Conservation (phyloP, 2,113 vertebrate species). For the Sakesphorus luctuosus region DNA sequence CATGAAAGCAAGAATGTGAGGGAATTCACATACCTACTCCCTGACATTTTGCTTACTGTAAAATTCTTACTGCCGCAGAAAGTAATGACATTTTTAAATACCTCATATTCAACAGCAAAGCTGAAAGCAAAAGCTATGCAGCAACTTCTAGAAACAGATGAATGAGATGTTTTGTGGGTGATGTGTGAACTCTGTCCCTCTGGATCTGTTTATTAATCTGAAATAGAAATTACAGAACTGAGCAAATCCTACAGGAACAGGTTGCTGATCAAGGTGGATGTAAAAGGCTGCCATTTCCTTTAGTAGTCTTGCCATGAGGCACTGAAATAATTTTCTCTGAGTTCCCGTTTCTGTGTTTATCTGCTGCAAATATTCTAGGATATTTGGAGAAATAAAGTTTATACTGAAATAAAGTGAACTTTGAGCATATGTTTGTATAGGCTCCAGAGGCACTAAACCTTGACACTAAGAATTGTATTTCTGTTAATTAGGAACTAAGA, state of each 20-base stretch:
- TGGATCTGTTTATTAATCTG: not conserved
- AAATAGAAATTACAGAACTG: slow-evolving; percentile 6
- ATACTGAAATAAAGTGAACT: not conserved
- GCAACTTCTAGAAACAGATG: slow-evolving; percentile 4
- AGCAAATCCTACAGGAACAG: not conserved
- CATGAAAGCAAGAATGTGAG: not conserved
- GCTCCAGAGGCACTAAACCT: not conserved
- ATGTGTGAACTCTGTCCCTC: not conserved
- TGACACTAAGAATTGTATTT: not conserved
- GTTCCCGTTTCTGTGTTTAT: not conserved
- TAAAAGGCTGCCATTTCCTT: not conserved
- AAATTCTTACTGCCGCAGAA: not conserved
- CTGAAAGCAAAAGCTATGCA: slow-evolving; percentile 13
- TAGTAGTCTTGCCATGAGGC: not conserved
- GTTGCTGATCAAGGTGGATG: not conserved
- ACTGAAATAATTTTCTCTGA: not conserved
- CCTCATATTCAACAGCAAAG: not conserved
- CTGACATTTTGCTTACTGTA: slow-evolving; percentile 45
- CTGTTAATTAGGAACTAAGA: not conserved
- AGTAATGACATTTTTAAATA: slow-evolving; percentile 38
- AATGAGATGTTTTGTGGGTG: slow-evolving; percentile 19
- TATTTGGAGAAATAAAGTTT: not conserved
- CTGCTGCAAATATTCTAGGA: not conserved
- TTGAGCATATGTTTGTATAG: not conserved
- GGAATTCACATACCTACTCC: not conserved